Evolutionary conservation across 1,140 invertebrate genomes (phyloP), one percentile per base, ranked within the genome.

Genomic region (Drosophila punjabiensis): DNA sequence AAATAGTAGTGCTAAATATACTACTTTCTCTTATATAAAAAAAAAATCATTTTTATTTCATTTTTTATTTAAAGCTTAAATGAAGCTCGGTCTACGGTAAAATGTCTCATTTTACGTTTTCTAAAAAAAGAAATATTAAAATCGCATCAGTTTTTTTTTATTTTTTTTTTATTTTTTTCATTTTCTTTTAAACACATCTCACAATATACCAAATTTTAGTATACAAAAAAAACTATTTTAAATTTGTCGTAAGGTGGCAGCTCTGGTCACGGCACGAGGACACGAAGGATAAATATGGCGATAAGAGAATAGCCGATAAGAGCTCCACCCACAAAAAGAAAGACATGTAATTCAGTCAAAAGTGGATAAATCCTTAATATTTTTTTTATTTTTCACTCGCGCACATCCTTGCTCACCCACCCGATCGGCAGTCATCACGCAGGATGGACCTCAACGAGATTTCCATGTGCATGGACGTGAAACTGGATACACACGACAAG

Each of bases 401-500:
- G 53, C 61, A 68, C 69, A 79, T 58, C 53, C 64, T 61, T 33
- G 45, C 28, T 20, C 61, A 48, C 59, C 39, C 30, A 66, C 30
- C 45, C 30, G 14, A 48, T 33, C 14, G 66, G 13, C 39, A 43
- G 28, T 7, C 14, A 43, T 11, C 55, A 11, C 20, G 16, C 69
- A 65, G 55, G 32, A 93, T 93, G 92, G 89, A 93, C 18, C 84
- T 78, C 50, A 93, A 93, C 62, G 92, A 93, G 59, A 93, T 93
- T 52, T 82, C 79, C n/a, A 93, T 92, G 92, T 79, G 69, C 43
- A 82, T 93, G 88, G 92, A 93, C 70, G 91, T 86, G 37, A 93
- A 93, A 69, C 61, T 93, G 53, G 92, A 93, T 77, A 92, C 92
- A 67, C 83, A 92, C 60, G 92, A 92, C 71, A 93, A 92, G 74